Conservation (phyloP, 2,888 invertebrate species). For the Candidula unifasciata region DNA sequence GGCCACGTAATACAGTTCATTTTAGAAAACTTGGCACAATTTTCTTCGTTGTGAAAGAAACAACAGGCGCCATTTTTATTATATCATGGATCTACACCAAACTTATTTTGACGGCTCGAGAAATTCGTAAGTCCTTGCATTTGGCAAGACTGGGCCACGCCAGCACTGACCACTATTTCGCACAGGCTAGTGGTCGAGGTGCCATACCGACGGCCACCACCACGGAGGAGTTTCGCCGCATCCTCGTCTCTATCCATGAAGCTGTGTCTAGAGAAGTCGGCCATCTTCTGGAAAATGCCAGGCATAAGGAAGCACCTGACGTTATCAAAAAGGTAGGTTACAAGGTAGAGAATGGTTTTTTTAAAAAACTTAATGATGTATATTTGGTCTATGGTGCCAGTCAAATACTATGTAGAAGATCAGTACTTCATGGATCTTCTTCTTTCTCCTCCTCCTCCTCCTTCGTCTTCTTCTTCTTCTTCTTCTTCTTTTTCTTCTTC, state of each 20-base stretch:
- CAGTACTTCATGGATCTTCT: background rate
- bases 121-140: background rate
- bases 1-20: background rate
- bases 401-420: background rate
- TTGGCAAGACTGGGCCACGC: background rate
- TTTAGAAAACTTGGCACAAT: background rate
- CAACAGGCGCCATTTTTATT: background rate
- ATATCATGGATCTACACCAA: conserved; percentile 31
- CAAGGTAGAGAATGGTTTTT: too few relatives aligned
- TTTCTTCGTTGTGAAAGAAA: background rate
- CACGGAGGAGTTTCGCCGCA: conserved; percentile 48
- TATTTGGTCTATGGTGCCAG: too few relatives aligned
- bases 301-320: background rate
- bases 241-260: conserved; percentile 29
- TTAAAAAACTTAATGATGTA: too few relatives aligned
- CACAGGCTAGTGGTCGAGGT: background rate
- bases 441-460: background rate
- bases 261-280: conserved; percentile 42
- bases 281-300: conserved; percentile 34
- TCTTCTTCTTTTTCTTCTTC: background rate
- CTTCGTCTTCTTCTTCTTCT: too few relatives aligned
- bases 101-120: conserved; percentile 24
- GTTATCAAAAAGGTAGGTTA: conserved; percentile 43
- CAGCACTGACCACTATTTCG: background rate
- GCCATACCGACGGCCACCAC: conserved; percentile 39